Evolutionary conservation across 2,113 vertebrate genomes (phyloP), one percentile per base, ranked within the genome.

Genomic region (Pogonocichla stellata): DNA sequence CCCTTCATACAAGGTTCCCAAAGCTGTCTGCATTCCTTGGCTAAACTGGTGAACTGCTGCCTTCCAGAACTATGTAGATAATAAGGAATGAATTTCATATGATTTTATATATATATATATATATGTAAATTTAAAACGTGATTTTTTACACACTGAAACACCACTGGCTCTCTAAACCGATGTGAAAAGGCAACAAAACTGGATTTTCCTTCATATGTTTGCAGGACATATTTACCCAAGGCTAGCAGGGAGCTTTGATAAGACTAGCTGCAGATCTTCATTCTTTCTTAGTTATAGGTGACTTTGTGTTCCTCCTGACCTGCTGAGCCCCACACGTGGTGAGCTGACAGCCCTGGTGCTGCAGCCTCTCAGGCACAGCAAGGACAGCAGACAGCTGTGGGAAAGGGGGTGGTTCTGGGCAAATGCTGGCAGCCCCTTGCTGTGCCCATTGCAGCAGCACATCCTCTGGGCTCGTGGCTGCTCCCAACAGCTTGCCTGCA

Each of bases 381-480:
- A 16, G 40, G 56, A 29, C 42, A 77, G 8, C 14, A 40, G 51
- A 38, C 23, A 94, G 40, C 66, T 75, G 20, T 79, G 87, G 70
- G 19, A 65, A 70, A 61, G 5, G 5, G 19, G 16, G 8, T 5
- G 6, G 22, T 29, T 83, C 15, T 72, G 77, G 80, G 72, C 10
- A 62, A 67, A 58, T 42, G 38, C 36, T 62, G 61, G 36, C 77
- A 70, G 48, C 29, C 47, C 56, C 34, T 57, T 36, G 36, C 48
- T 72, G n/a, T 1, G 5, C 12, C 43, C 14, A 9, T 0, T 5
- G 79, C 62, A 88, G 40, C 0, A 1, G 25, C 0, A 0, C 31
- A 36, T 80, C 58, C 61, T 62, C 64, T 78, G 47, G 36, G 36
- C 28, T 84, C 9, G 0, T 19, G 64, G 22, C 69, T 66, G 64